Evolutionary conservation across 2,113 vertebrate genomes (phyloP).

Genomic region (Grammomys surdaster): DNA sequence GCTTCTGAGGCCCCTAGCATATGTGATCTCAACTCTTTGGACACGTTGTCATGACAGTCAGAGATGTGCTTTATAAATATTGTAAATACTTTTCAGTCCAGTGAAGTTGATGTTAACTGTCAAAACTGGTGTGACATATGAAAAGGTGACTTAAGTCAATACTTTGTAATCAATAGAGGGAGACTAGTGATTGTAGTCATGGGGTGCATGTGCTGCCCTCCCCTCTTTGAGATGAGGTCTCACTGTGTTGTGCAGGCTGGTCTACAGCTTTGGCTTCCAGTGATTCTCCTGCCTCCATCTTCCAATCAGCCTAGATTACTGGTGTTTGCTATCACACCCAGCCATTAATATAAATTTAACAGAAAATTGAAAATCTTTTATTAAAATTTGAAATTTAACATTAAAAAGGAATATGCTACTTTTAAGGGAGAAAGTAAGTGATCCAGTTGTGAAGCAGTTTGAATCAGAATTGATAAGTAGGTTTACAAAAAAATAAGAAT

Average conservation of each 20-base stretch:
- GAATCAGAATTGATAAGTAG: background rate
- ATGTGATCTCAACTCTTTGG: background rate
- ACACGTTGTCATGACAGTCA: background rate
- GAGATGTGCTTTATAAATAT: background rate
- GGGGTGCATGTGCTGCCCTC: accelerated
- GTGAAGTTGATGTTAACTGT: background rate
- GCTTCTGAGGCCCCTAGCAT: background rate
- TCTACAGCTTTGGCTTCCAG: background rate
- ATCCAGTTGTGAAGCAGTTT: background rate
- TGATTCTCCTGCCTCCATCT: background rate
- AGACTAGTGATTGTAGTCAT: background rate
- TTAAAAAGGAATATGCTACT: background rate
- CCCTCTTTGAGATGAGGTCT: background rate
- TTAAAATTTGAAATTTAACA: background rate
- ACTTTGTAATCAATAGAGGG: background rate
- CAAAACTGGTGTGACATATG: background rate
- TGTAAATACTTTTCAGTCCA: background rate
- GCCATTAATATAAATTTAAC: accelerated
- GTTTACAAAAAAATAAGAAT: background rate
- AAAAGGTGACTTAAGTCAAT: accelerated
- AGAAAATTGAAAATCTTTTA: slow-evolving; percentile 34
- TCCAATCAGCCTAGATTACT: background rate
- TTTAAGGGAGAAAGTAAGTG: slow-evolving; percentile 36
- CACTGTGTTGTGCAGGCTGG: background rate
- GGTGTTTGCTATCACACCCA: background rate